Base-by-base conservation (phyloP, 2,888 invertebrate genomes). In the Spialia ferax region DNA sequence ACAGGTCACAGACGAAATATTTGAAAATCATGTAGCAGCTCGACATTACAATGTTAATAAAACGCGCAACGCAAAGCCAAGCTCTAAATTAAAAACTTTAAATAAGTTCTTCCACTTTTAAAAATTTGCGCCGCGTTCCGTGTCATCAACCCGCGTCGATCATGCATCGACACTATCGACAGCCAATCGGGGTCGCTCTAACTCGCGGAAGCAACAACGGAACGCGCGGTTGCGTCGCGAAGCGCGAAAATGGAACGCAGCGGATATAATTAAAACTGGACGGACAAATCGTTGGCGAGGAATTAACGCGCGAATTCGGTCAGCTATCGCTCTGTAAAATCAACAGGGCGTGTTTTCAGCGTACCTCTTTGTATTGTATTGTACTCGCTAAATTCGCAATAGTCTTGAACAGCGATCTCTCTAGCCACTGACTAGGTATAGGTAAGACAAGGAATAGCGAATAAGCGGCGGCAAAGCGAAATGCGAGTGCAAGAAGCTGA, bases 241-340 rank as follows among this genome's bases (percentile, higher is more conserved):
- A 76, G 80, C 80, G 81, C 82, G 87, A 91, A 92, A 92, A 92
- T 91, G 91, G 92, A 89, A 87, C 91, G 80, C 88, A 87, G 89
- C 89, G 90, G 91, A 86, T 93, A 92, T 92, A 91, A 91, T 91
- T 93, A 93, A 89, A 90, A 88, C 88, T 79, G 81, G 83, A 81
- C 87, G 83, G 82, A 87, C 87, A 86, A 88, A 87, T 88, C 85
- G 83, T 78, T 82, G 86, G 86, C 86, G 84, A 77, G 81, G 86
- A 83, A 87, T 87, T 84, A 86, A 85, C 85, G 77, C 80, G 84
- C 83, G 81, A 88, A 86, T 86, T 86, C 87, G 85, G 85, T 81
- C 86, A 83, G 75, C 77, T 76, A 83, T 81, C 83, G 79, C 65
- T 73, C 69, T 61, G 70, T 68, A 65, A 66, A 69, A 72, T 74